phyloP scores from a whole-genome alignment of 30 jellyfish, hydroid and myxozoan species.

The Hydra vulgaris region DNA sequence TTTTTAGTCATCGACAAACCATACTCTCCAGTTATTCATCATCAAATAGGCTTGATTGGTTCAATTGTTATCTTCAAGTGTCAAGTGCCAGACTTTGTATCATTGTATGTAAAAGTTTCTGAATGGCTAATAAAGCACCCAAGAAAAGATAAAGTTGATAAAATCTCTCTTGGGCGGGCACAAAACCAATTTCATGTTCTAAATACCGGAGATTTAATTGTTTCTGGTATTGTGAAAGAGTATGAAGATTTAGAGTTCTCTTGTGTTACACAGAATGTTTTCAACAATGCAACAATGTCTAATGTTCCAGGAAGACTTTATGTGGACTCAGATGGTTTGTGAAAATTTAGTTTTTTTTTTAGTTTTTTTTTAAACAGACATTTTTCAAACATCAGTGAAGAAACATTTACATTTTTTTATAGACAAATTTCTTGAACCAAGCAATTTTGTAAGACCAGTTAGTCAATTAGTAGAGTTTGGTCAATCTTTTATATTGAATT shows the following conservation, averaged over 20 bases:
- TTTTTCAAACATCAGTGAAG: not conserved
- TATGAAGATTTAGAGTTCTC: conserved; percentile 49
- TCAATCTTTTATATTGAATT: conserved; percentile 28
- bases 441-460: conserved; percentile 24
- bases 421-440: not conserved
- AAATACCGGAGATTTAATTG: conserved; percentile 38
- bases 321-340: conserved; percentile 37
- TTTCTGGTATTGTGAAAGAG: conserved; percentile 21
- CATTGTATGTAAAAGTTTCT: conserved; percentile 30
- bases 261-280: conserved; percentile 41
- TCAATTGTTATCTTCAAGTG: conserved; percentile 76
- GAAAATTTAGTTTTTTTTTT: not conserved
- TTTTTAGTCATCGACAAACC: conserved; percentile 47
- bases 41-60: conserved; percentile 44
- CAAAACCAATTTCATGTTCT: conserved; percentile 49
- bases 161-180: conserved; percentile 30
- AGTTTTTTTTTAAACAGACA: not conserved
- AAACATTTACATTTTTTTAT: not conserved
- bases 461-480: conserved; percentile 27
- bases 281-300: conserved; percentile 34
- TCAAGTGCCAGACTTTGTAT: conserved; percentile 27
- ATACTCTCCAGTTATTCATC: conserved; percentile 73
- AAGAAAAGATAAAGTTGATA: conserved; percentile 21
- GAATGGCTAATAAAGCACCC: conserved; percentile 62
- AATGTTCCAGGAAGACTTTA: conserved; percentile 51